Base-by-base conservation (phyloP, 2,888 invertebrate genomes). In the Netelia inedita region DNA sequence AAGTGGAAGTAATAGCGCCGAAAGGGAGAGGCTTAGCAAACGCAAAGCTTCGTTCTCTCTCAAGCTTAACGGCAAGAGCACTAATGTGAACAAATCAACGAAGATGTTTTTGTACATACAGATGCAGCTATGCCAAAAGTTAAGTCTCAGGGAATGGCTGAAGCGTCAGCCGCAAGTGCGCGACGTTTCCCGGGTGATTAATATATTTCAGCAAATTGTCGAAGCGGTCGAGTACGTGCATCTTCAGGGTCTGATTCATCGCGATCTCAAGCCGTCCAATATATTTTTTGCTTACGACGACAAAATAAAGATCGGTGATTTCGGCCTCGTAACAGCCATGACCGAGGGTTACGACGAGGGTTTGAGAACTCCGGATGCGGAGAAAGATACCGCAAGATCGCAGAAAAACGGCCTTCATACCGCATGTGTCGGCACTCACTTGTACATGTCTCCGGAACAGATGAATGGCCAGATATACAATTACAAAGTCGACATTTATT, bases 391-490 rank as follows among this genome's bases (percentile, higher is more conserved):
- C 82, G 86, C 19, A 91, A 79, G 92, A 1, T 93, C 94, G 3
- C 92, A 90, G 14, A 92, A 90, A 0, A 88, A 94, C 69, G 94
- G 94, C 84, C 87, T 92, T n/a, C 95, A 95, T 84, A 95, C 95
- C 0, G 95, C 95, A 63, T 95, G 95, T 87, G 96, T 96, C 55
- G 98, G 99, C 28, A 99, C 99, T 0, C 97, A 97, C 87, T 95
- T 99, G 1, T 99, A 99, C 94, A 99, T 99, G 99, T 98, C 99
- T 55, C 99, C 99, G 0, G 99, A 99, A 93, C 99, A 99, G 94
- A 94, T 96, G 41, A 94, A 95, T 11, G 96, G 97, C 0, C 95
- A 95, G 53, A 95, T 96, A 0, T 98, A 98, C 93, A 97, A 97
- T 92, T 97, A 96, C 94, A 98, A 98, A 94, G 98, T 99, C 76